Conservation (phyloP, 1,140 invertebrate species). For the Trichoplusia ni region DNA sequence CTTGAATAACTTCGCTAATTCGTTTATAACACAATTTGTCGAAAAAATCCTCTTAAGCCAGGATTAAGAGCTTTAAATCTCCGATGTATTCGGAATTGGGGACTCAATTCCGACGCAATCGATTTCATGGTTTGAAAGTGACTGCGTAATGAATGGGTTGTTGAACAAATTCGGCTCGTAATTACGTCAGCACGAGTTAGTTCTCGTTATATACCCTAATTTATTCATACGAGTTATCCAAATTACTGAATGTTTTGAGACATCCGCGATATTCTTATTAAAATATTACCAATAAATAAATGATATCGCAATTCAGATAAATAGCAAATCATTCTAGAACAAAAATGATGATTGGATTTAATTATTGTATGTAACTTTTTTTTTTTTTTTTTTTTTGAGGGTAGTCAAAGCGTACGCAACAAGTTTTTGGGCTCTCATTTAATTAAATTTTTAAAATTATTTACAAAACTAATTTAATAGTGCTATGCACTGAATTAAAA, state of each 20-base stretch:
- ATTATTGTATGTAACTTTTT: too few relatives aligned
- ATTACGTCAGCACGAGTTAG: slow-evolving; percentile 5
- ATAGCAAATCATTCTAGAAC: too few relatives aligned
- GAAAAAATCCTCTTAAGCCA: slow-evolving; percentile 11
- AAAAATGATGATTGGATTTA: too few relatives aligned
- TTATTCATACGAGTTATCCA: background rate
- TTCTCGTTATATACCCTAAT: background rate
- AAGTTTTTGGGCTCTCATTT: background rate
- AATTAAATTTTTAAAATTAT: background rate
- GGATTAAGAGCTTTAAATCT: slow-evolving; percentile 34
- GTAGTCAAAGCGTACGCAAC: background rate
- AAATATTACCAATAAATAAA: too few relatives aligned
- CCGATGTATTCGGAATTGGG: slow-evolving; percentile 7
- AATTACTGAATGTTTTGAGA: too few relatives aligned
- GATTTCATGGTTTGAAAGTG: slow-evolving; percentile 28
- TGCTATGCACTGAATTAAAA: background rate
- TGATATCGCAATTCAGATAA: too few relatives aligned
- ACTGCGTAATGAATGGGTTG: slow-evolving; percentile 24
- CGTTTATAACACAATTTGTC: slow-evolving; percentile 27
- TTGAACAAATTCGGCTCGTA: slow-evolving; percentile 1
- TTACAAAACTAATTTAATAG: background rate
- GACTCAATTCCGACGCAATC: slow-evolving; percentile 26
- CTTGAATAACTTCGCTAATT: slow-evolving; percentile 27
- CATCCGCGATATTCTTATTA: too few relatives aligned
- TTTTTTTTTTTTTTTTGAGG: too few relatives aligned